phyloP scores from a whole-genome alignment of 2,797 vertebrate species.

The Eulemur coronatus region DNA sequence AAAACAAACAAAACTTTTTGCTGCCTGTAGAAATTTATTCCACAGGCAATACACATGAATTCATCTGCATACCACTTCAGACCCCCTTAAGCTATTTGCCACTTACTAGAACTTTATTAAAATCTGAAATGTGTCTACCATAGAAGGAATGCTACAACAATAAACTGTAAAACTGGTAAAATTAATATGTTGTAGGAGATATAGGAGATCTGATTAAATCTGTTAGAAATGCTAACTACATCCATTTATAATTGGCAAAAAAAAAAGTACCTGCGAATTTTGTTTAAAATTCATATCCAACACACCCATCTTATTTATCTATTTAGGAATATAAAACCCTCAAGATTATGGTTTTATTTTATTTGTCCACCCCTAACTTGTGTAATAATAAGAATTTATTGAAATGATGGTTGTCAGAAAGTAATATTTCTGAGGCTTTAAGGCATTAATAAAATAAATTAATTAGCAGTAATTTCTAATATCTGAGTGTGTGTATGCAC shows the following conservation, averaged over 20 bases:
- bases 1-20: slow-evolving; percentile 15
- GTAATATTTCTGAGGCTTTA: slow-evolving; percentile 1
- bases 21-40: slow-evolving; percentile 35
- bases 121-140: background rate
- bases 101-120: background rate
- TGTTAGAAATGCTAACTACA: background rate
- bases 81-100: background rate
- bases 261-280: slow-evolving; percentile 23
- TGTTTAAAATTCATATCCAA: slow-evolving; percentile 30
- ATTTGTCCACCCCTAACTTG: slow-evolving; percentile 19
- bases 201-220: background rate
- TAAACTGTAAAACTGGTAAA: background rate
- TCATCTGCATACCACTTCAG: background rate
- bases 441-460: slow-evolving; percentile 12
- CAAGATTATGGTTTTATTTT: slow-evolving; percentile 31
- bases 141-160: background rate
- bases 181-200: background rate
- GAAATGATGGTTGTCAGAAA: slow-evolving; percentile 24
- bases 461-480: background rate
- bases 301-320: background rate
- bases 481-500: background rate
- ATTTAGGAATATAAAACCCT: slow-evolving; percentile 21
- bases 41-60: background rate
- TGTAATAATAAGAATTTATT: background rate
- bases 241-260: slow-evolving; percentile 17